These are phyloP conservation scores for Corvus hawaiiensis DNA, from an alignment of 2,113 vertebrate species.

Conservation along the genomic window DNA sequence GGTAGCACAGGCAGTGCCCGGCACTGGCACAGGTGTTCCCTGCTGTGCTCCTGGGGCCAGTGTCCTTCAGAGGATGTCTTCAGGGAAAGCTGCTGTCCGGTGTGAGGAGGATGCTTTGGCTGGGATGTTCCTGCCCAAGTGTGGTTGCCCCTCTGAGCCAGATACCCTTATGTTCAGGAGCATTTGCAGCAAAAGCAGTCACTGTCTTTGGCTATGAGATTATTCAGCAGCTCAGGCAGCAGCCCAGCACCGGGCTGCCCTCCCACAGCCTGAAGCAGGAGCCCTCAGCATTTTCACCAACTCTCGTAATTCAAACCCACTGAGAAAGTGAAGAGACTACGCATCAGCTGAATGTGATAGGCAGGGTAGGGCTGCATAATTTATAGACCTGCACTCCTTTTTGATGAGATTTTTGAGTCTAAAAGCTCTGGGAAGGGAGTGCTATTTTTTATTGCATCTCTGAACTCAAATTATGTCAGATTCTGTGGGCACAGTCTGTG, in stretches of 20 bases:
- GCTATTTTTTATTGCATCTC: neutral
- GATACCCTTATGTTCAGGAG: neutral
- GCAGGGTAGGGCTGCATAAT: constrained; percentile 22
- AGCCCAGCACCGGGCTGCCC: neutral
- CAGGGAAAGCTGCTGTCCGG: neutral
- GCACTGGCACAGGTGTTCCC: neutral
- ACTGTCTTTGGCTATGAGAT: accelerated
- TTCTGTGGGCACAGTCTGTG: neutral
- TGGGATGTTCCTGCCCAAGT: neutral
- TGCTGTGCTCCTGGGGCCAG: neutral
- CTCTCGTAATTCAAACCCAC: neutral
- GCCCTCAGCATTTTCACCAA: neutral
- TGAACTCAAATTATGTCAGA: neutral
- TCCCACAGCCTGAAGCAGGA: neutral
- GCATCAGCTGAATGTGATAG: neutral
- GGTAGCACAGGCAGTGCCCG: neutral
- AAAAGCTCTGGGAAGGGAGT: neutral
- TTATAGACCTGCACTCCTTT: constrained; percentile 16
- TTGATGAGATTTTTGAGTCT: constrained; percentile 34
- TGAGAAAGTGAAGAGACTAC: neutral
- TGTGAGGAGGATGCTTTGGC: neutral
- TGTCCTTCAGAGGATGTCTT: neutral
- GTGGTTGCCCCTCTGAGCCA: neutral
- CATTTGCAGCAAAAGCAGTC: neutral
- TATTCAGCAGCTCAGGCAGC: neutral